phyloP scores from a whole-genome alignment of 2,888 invertebrate species.

The Scaptomyza caliginosa region DNA sequence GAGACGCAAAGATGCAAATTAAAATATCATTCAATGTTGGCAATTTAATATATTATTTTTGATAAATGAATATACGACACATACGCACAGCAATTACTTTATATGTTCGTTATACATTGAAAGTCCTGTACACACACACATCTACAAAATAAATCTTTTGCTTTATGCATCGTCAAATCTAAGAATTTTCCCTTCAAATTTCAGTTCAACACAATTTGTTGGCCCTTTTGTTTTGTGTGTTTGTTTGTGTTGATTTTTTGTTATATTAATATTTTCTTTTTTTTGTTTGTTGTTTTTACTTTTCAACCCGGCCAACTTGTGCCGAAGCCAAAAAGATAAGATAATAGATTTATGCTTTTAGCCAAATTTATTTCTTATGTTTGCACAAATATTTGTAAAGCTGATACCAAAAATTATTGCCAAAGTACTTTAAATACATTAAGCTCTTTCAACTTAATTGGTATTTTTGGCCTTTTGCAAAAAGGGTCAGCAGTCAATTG shows the following conservation, averaged over 20 bases:
- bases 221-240: conserved; percentile 13
- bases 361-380: conserved; percentile 24
- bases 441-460: conserved; percentile 53
- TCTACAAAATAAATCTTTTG: conserved; percentile 59
- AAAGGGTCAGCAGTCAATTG: conserved; percentile 35
- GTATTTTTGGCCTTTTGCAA: conserved; percentile 8
- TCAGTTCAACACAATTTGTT: conserved; percentile 11
- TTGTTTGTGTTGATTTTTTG: conserved; percentile 7
- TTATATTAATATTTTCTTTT: no score
- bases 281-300: conserved; percentile 33
- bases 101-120: conserved; percentile 22
- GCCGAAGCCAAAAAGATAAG: conserved; percentile 40
- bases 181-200: conserved; percentile 27
- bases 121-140: conserved; percentile 14
- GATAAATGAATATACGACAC: conserved; percentile 74
- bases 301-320: conserved; percentile 23
- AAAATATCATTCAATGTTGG: conserved; percentile 79
- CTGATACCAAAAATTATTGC: conserved; percentile 26
- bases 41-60: conserved; percentile 79
- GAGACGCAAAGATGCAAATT: conserved; percentile 76
- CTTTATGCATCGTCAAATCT: conserved; percentile 60
- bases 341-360: conserved; percentile 27
- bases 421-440: conserved; percentile 44
- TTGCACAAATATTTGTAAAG: conserved; percentile 16
- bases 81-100: conserved; percentile 23